Conservation (phyloP, 2,888 invertebrate genomes). For the Lepetodrilus schrolli region DNA sequence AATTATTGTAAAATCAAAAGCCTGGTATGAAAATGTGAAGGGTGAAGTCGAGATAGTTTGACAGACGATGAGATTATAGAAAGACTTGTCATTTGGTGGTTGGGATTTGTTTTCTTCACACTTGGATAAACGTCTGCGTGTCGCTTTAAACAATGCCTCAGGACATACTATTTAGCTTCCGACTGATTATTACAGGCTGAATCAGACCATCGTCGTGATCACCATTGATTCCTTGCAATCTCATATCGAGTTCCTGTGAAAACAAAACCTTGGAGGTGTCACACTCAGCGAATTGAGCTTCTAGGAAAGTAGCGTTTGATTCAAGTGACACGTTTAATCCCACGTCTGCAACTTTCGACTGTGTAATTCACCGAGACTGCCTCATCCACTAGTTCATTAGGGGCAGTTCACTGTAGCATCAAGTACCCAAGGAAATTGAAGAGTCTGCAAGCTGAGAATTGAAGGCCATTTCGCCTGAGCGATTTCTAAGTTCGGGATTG, state of each 20-base stretch:
- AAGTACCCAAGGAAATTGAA: too few relatives aligned
- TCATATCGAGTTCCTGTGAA: neutral
- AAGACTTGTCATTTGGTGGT: neutral
- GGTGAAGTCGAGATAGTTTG: neutral
- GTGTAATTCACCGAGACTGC: neutral
- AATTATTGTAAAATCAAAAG: slow-evolving; percentile 19
- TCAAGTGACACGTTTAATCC: too few relatives aligned
- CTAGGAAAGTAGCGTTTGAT: neutral
- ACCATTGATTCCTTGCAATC: neutral
- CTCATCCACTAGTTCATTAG: too few relatives aligned
- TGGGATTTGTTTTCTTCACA: neutral
- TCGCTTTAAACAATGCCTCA: slow-evolving; percentile 11
- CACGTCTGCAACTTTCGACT: too few relatives aligned
- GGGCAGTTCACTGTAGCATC: too few relatives aligned
- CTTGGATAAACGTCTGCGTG: neutral
- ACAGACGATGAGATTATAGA: neutral
- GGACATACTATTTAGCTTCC: neutral
- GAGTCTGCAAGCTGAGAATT: too few relatives aligned
- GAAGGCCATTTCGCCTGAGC: too few relatives aligned
- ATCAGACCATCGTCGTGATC: neutral
- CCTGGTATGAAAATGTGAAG: neutral
- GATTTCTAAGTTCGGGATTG: too few relatives aligned
- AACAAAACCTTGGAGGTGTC: neutral
- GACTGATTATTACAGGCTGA: neutral
- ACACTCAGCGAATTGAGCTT: too few relatives aligned